Base-by-base conservation (phyloP, 2,888 invertebrate genomes). In the Cataglyphis cursor region DNA sequence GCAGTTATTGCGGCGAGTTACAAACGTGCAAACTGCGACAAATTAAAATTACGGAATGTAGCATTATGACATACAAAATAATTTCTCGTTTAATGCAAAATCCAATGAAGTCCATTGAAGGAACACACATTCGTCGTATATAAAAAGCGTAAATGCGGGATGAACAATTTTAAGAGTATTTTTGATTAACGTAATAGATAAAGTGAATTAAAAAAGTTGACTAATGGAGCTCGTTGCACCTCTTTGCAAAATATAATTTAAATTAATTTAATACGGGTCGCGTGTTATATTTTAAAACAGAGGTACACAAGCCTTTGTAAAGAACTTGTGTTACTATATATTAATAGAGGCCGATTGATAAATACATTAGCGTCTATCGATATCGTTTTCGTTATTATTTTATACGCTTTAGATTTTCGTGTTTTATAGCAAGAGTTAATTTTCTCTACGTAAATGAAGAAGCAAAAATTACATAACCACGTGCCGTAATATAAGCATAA, bases 401-500 rank as follows among this genome's bases (percentile, higher is more conserved):
- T 28, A 4, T 41, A 15, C n/a, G 9, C 15, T 62, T 74, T 8
- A 62, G 8, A 62, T 74, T 75, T 75, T 75, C 35, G 3, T 21
- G 31, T 74, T 74, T 65, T 24, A 44, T 44, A 75, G 21, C 31
- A 48, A 35, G 24, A 51, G 35, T 21, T 64, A 75, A 75, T 75
- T 64, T 65, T 51, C 48, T 12, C 65, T 75, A 18, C 41, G 21
- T 31, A 70, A 41, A 57, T 57, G 41, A 57, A 41, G 12, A 12
- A 70, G 31, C 66, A 75, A 62, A 78, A 70, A 57, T 78, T 57
- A 21, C 21, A 41, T 78, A 31, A 70, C 8, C 31, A 1, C 8
- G 48, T 41, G 10, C 21, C n/a, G n/a, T 68, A 76, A 76, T 76
- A 28, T 9, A n/a, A 70, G 10, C 41, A 12, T 78, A 78, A 68